phyloP scores from a whole-genome alignment of 2,113 vertebrate genomes.

The Malurus cyaneus region DNA sequence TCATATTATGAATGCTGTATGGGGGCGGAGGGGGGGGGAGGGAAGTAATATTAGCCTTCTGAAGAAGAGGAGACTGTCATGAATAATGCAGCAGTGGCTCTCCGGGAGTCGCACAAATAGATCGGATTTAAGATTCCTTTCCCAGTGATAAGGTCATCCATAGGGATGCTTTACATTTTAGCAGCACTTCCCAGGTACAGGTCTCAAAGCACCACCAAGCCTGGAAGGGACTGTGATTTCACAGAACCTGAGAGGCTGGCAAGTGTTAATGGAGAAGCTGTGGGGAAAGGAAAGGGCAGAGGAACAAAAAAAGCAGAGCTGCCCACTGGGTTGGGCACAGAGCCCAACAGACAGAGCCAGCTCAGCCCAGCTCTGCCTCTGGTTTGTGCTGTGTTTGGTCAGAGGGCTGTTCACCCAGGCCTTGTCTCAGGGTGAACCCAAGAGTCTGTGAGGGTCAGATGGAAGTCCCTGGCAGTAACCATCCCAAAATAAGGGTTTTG shows the following conservation, averaged over 20 bases:
- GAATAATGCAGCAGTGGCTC: constrained; percentile 66
- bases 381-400: background rate
- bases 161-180: constrained; percentile 38
- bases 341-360: background rate
- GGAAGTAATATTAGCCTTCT: constrained; percentile 69
- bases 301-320: background rate
- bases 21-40: constrained; percentile 34
- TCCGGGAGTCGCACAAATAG: constrained; percentile 62
- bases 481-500: background rate
- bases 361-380: background rate
- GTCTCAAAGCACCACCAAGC: background rate
- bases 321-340: background rate
- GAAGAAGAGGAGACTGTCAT: constrained; percentile 66
- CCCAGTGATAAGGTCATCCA: constrained; percentile 45
- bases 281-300: background rate
- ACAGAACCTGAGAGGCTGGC: background rate
- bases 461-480: background rate
- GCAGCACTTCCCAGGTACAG: constrained; percentile 25
- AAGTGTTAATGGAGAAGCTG: background rate
- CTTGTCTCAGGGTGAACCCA: background rate
- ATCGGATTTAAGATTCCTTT: constrained; percentile 66
- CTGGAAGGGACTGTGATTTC: background rate
- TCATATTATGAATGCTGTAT: constrained; percentile 72
- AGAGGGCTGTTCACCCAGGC: background rate
- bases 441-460: background rate